Evolutionary conservation across 1,140 invertebrate genomes (phyloP).

Genomic region (Bombus picipes): DNA sequence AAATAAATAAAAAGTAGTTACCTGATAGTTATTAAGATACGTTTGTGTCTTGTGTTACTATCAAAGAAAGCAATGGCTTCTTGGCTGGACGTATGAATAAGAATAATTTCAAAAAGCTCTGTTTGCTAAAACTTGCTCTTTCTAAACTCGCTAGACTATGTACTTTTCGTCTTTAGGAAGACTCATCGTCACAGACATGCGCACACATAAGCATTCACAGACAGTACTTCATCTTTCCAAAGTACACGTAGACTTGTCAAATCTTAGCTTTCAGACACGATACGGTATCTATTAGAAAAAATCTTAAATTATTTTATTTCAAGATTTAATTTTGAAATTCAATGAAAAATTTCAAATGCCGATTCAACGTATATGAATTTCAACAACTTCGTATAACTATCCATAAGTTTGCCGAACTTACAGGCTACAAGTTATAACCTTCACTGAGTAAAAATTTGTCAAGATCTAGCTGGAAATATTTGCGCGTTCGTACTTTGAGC

Average conservation of each 20-base stretch:
- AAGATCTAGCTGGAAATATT: too few species aligned
- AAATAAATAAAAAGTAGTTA: not conserved
- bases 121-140: slow-evolving; percentile 1
- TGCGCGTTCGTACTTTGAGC: too few species aligned
- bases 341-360: not conserved
- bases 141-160: slow-evolving; percentile 9
- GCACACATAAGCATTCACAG: not conserved
- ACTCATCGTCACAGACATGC: not conserved
- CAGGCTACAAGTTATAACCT: too few species aligned
- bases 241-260: not conserved
- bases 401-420: not conserved
- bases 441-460: too few species aligned
- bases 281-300: too few species aligned
- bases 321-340: not conserved
- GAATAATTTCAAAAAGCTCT: slow-evolving; percentile 5
- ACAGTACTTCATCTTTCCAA: slow-evolving; percentile 1
- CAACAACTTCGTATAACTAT: not conserved
- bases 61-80: not conserved
- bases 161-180: not conserved
- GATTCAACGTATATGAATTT: not conserved
- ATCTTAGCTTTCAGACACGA: not conserved
- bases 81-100: not conserved
- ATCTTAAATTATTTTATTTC: not conserved
- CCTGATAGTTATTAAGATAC: not conserved
- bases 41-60: not conserved